Conservation (phyloP, 2,797 vertebrate genomes). For the Falco peregrinus region DNA sequence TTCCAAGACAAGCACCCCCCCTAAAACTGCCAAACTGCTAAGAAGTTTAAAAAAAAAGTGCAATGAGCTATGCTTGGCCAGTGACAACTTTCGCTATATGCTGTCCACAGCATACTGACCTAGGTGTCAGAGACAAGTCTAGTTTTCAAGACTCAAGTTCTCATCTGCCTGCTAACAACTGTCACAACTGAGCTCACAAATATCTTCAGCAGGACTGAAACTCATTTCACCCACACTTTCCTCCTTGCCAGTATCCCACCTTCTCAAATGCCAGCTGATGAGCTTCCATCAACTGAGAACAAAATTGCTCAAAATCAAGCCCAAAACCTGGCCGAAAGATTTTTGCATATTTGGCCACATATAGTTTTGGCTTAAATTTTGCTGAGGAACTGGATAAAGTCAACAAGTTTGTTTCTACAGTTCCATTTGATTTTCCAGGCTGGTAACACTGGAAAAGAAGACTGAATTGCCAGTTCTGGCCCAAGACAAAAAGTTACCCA, state of each 20-base stretch:
- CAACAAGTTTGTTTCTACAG: neutral
- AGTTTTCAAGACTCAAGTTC: neutral
- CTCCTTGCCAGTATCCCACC: neutral
- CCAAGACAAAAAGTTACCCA: neutral
- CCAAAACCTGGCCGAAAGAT: neutral
- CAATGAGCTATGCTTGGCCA: rapidly evolving
- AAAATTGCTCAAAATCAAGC: neutral
- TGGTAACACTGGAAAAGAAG: neutral
- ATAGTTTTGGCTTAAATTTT: neutral
- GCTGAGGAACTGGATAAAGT: neutral
- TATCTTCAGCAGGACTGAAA: neutral
- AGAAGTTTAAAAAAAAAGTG: neutral
- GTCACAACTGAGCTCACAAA: neutral
- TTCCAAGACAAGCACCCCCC: neutral
- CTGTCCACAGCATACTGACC: rapidly evolving
- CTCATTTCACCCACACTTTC: neutral
- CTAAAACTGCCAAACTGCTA: neutral
- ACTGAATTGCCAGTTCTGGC: neutral
- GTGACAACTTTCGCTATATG: neutral
- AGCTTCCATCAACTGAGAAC: neutral
- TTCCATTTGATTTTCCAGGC: neutral
- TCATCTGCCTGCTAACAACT: neutral
- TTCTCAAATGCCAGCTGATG: neutral
- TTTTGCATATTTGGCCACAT: neutral
- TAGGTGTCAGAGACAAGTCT: neutral